Evolutionary conservation across 2,113 vertebrate genomes (phyloP).

Genomic region (Thalassoma bifasciatum): DNA sequence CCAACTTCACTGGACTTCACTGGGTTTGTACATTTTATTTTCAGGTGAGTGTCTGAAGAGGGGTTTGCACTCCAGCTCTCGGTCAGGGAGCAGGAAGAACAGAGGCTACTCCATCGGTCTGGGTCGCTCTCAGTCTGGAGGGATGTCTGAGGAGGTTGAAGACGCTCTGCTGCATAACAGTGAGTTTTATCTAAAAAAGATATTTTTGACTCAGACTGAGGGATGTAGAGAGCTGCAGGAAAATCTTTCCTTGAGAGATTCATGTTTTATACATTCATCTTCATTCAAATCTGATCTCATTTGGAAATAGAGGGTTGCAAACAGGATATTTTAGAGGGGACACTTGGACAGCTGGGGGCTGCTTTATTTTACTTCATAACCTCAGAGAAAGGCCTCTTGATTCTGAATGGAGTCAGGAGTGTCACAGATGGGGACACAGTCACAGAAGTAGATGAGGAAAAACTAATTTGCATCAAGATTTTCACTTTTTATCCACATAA

Average conservation of each 20-base stretch:
- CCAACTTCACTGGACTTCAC: too few species aligned
- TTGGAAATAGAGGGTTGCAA: constrained; percentile 11
- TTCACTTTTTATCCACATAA: too few species aligned
- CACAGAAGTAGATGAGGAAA: constrained; percentile 1
- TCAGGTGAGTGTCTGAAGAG: constrained; percentile 80
- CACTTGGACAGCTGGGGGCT: background rate
- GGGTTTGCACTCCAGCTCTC: constrained; percentile 80
- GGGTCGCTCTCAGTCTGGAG: constrained; percentile 81
- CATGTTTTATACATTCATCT: constrained; percentile 1
- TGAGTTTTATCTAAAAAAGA: constrained; percentile 71
- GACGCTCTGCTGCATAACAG: constrained; percentile 71
- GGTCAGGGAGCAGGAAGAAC: constrained; percentile 81
- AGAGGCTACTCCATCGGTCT: constrained; percentile 79
- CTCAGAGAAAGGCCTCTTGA: constrained; percentile 23
- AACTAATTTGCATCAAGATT: background rate
- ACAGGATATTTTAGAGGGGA: background rate
- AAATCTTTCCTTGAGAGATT: background rate
- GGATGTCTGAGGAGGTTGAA: constrained; percentile 80
- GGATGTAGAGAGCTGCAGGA: background rate
- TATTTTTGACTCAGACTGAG: constrained; percentile 4
- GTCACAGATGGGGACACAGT: constrained; percentile 62
- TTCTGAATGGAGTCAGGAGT: constrained; percentile 38
- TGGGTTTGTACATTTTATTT: constrained; percentile 43
- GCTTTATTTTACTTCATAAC: constrained; percentile 37
- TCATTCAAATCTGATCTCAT: background rate